Evolutionary conservation across 2,113 vertebrate species (phyloP).

Genomic region (Theropithecus gelada): DNA sequence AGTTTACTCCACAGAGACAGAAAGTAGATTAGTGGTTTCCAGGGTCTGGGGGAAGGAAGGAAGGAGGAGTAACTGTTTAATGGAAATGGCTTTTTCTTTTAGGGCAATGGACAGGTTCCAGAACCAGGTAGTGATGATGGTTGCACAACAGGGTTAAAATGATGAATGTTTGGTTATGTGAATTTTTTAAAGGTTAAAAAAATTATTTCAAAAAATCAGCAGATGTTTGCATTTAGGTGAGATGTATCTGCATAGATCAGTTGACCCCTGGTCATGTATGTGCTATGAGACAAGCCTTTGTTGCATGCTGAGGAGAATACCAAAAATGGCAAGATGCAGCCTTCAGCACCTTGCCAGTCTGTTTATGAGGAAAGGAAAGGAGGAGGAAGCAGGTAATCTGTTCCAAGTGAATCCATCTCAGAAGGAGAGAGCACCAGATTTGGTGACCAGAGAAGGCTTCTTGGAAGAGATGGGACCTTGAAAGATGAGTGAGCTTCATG

Average conservation of each 20-base stretch:
- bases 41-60: background rate
- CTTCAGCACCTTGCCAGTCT: background rate
- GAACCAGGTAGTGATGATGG: background rate
- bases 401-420: background rate
- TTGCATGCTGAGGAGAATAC: background rate
- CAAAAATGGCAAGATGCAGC: background rate
- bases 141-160: background rate
- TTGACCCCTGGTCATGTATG: background rate
- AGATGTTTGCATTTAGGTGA: background rate
- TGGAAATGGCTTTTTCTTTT: background rate
- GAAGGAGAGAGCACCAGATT: background rate
- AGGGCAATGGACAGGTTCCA: background rate
- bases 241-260: background rate
- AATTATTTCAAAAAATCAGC: background rate
- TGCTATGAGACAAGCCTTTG: background rate
- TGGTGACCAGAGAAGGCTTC: background rate
- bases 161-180: background rate
- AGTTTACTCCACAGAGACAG: background rate
- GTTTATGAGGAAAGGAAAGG: background rate
- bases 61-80: too few species aligned
- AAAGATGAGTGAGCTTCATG: background rate
- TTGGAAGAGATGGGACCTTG: background rate
- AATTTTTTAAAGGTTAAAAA: background rate
- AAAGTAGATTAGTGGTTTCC: background rate
- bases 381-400: background rate